Percentiles rank a stretch among this genome's conserved stretches.
Evolutionary conservation across 2,797 vertebrate species (phyloP).

Genomic region (Sebastes goodei): DNA sequence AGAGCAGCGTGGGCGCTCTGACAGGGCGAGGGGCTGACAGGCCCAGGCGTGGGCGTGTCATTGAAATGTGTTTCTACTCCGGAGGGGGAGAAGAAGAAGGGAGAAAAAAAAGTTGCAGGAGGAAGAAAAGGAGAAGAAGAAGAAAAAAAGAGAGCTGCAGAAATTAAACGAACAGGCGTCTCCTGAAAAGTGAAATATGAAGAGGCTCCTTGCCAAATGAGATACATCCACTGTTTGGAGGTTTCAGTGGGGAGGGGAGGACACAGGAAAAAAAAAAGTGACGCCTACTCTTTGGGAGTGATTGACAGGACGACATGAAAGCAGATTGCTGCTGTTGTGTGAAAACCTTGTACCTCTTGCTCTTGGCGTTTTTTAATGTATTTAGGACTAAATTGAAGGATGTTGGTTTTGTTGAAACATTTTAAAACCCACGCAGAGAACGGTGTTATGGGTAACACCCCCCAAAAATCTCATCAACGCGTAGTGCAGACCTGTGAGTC

Average conservation of each 20-base stretch:
- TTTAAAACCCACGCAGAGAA: not conserved
- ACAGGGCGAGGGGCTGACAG: slow-evolving; percentile 82
- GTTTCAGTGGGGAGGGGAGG: slow-evolving; percentile 22
- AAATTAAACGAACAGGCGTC: slow-evolving; percentile 69
- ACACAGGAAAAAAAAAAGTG: slow-evolving; percentile 35
- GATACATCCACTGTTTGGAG: slow-evolving; percentile 59
- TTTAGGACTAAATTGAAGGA: slow-evolving; percentile 35
- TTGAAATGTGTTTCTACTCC: slow-evolving; percentile 82
- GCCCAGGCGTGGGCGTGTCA: slow-evolving; percentile 82
- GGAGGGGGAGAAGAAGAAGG: slow-evolving; percentile 26
- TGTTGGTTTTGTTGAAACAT: not conserved
- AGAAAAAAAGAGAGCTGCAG: slow-evolving; percentile 34
- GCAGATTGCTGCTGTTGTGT: slow-evolving; percentile 58
- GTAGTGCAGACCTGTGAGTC: not conserved
- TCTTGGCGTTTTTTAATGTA: slow-evolving; percentile 21
- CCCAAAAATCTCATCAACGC: not conserved
- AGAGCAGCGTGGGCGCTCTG: slow-evolving; percentile 78
- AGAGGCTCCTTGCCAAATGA: slow-evolving; percentile 70
- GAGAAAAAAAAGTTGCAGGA: not conserved
- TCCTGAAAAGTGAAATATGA: slow-evolving; percentile 68
- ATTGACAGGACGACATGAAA: slow-evolving; percentile 72
- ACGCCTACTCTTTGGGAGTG: slow-evolving; percentile 64
- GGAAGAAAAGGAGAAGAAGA: not conserved
- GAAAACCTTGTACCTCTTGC: slow-evolving; percentile 45
- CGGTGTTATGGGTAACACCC: not conserved